Conservation (phyloP, 2,888 invertebrate genomes). For the Ferdinandea cuprea region DNA sequence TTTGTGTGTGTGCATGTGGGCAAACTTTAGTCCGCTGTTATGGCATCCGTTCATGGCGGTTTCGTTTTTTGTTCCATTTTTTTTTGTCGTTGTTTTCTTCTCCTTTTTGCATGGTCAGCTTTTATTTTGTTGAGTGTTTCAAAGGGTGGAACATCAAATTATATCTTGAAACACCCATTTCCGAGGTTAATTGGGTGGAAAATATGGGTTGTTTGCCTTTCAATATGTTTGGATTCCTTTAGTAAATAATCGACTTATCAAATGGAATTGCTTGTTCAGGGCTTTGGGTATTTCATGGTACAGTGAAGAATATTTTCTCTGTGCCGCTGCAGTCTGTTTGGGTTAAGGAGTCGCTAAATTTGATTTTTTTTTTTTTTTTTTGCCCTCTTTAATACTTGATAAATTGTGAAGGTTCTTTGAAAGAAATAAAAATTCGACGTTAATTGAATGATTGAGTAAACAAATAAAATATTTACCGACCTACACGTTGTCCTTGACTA, state of each 20-base stretch:
- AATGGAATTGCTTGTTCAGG: conserved; percentile 56
- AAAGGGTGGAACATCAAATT: conserved; percentile 44
- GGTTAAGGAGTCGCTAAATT: background rate
- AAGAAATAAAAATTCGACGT: background rate
- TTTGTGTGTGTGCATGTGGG: background rate
- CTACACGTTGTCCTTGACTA: background rate
- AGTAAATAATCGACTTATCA: conserved; percentile 65
- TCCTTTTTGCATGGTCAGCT: conserved; percentile 25
- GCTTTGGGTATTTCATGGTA: conserved; percentile 27
- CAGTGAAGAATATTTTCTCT: background rate
- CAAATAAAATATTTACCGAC: background rate
- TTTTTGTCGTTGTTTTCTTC: too few relatives aligned
- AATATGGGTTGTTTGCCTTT: conserved; percentile 68
- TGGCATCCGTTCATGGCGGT: conserved; percentile 14
- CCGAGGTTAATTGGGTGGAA: conserved; percentile 64
- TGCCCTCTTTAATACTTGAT: background rate
- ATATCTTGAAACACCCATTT: conserved; percentile 45
- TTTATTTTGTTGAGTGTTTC: conserved; percentile 7
- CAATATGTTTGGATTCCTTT: conserved; percentile 60
- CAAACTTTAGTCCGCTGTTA: conserved; percentile 24
- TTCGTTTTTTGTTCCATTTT: conserved; percentile 12
- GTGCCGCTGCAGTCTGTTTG: background rate
- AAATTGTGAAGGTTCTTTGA: background rate
- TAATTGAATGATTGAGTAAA: background rate
- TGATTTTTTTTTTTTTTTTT: too few relatives aligned